A percentile compares a stretch with the other conserved stretches of the same genome.
phyloP scores from a whole-genome alignment of 2,888 invertebrate species.

The Keiferia lycopersicella region DNA sequence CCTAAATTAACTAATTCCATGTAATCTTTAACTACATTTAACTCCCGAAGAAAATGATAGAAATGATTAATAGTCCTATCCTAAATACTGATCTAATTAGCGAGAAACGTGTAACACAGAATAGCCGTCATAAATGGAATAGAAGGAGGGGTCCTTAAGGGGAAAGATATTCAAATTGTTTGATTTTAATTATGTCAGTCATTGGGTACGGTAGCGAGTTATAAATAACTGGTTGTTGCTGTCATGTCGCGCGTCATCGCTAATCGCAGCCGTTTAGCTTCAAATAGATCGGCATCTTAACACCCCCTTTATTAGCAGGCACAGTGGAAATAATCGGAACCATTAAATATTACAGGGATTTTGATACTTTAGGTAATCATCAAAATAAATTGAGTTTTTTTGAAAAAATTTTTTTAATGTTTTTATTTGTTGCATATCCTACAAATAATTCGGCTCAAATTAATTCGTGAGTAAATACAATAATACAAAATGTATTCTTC shows the following conservation, averaged over 20 bases:
- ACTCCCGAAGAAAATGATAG: neutral
- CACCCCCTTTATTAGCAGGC: neutral
- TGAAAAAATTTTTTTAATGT: neutral
- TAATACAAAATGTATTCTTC: neutral
- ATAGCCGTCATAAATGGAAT: conserved; percentile 48
- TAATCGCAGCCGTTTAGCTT: conserved; percentile 66
- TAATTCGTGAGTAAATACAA: neutral
- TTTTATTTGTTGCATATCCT: neutral
- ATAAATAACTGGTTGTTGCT: conserved; percentile 62
- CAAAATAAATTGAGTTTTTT: neutral
- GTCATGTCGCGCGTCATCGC: conserved; percentile 63
- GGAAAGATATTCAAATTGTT: conserved; percentile 56
- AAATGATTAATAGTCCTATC: neutral
- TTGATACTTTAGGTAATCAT: no score
- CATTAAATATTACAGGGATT: no score
- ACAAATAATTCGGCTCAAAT: neutral
- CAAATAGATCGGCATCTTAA: conserved; percentile 32
- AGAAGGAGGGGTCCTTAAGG: conserved; percentile 43
- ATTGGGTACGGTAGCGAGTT: conserved; percentile 44
- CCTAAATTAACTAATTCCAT: no score
- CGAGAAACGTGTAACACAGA: conserved; percentile 33
- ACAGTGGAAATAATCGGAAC: neutral
- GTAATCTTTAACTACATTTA: no score
- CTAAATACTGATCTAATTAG: conserved; percentile 14
- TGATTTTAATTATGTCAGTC: conserved; percentile 73